Evolutionary conservation across 2,888 invertebrate genomes (phyloP), one percentile per base, ranked within the genome.

Genomic region (Nysson spinosus): DNA sequence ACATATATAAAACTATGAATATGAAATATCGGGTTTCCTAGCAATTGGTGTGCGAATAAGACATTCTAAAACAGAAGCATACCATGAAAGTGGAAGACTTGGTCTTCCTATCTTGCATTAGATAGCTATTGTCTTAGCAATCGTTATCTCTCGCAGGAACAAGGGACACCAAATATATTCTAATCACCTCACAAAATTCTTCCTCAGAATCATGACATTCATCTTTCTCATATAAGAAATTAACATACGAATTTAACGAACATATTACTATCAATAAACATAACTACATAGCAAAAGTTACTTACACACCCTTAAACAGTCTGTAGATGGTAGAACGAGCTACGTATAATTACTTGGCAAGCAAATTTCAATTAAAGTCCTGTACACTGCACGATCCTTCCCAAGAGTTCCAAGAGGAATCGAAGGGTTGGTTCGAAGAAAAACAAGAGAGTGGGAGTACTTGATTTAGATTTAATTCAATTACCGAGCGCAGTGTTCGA

Each of bases 91-190:
- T 47, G 55, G 46, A 42, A 55, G 51, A 55, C 57, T 43, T 35
- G 40, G 47, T 43, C 44, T 49, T 66, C 64, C 65, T 54, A 60
- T 57, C 51, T 68, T 30, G 61, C 57, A 77, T 78, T 75, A 79
- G 71, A 52, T 60, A 35, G 39, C 69, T 62, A 78, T 78, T 78
- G 78, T 78, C 55, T 63, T 47, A 40, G 47, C 43, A 32, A 37
- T 44, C 32, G 49, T 47, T 37, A 58, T 60, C 55, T 65, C 37
- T 56, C 12, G 34, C 40, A 46, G 26, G 30, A 17, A 50, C 19
- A 47, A 20, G 30, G 30, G 49, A 51, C 2, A 9, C 16, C 28
- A 35, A 46, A 56, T 61, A 16, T 19, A 44, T 49, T 75, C 63
- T 55, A 62, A 63, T 65, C 52, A 20, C 39, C 39, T n/a, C 34